Conservation (phyloP, 2,888 invertebrate species). For the Spilosoma lubricipeda region DNA sequence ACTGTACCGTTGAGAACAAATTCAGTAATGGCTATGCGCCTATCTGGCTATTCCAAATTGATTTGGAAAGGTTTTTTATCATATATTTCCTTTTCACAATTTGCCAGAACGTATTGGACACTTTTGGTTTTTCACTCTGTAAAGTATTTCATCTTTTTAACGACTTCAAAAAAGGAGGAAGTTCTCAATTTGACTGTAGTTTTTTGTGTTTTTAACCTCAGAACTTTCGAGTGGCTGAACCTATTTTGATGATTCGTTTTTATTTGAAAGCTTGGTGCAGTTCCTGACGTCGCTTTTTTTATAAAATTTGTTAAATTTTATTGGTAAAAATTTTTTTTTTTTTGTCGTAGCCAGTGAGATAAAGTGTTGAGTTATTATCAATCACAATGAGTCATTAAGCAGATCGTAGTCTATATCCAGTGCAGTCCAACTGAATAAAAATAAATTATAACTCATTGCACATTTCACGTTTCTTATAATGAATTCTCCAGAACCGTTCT, state of each 20-base stretch:
- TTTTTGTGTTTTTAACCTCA: too few species aligned
- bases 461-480: background rate
- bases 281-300: too few species aligned
- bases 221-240: too few species aligned
- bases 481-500: background rate
- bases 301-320: background rate
- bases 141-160: background rate
- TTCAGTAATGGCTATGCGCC: background rate
- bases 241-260: too few species aligned
- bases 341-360: background rate
- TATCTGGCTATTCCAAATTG: background rate
- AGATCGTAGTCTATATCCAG: background rate
- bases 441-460: background rate
- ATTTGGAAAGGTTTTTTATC: background rate
- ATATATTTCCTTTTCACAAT: background rate
- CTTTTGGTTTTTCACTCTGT: background rate
- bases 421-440: background rate
- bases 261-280: too few species aligned
- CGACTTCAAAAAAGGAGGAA: too few species aligned
- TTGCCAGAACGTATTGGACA: background rate
- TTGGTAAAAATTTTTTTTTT: background rate
- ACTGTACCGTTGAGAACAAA: background rate
- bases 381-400: background rate
- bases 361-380: background rate
- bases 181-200: too few species aligned